Evolutionary conservation across 2,888 invertebrate genomes (phyloP).

Genomic region (Mythimna ferrago): DNA sequence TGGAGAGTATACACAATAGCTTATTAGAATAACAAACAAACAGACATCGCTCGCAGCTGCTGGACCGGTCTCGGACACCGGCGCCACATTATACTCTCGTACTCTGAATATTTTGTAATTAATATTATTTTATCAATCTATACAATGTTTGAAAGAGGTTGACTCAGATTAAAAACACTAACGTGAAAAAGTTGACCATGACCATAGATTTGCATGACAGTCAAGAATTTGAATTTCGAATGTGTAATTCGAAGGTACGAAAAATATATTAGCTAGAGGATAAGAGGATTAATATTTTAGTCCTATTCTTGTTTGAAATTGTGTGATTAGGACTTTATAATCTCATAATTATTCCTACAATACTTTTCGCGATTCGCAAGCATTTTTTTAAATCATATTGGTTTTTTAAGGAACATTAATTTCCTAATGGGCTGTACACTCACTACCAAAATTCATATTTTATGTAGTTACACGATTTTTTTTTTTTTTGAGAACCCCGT

Average conservation of each 20-base stretch:
- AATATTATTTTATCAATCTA: conserved; percentile 55
- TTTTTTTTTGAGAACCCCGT: no score
- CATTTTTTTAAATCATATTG: no score
- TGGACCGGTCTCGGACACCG: conserved; percentile 76
- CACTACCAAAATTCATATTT: background rate
- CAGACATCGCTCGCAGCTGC: conserved; percentile 78
- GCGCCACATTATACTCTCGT: conserved; percentile 39
- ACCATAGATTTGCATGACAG: conserved; percentile 40
- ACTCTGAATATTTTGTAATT: conserved; percentile 56
- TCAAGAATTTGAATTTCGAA: conserved; percentile 32
- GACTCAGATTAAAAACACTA: conserved; percentile 15
- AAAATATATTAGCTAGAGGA: background rate
- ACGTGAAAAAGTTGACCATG: conserved; percentile 10
- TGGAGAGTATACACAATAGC: conserved; percentile 66
- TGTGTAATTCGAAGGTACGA: background rate
- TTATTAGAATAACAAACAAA: conserved; percentile 74
- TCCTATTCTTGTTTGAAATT: background rate
- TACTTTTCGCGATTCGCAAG: no score
- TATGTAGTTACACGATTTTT: no score
- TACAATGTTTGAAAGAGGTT: conserved; percentile 25
- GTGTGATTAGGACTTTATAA: background rate
- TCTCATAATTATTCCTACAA: background rate
- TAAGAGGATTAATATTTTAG: no score
- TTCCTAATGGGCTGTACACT: background rate
- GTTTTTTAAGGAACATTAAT: background rate